Evolutionary conservation across 1,140 invertebrate species (phyloP).

Genomic region (Cardiocondyla obscurior): DNA sequence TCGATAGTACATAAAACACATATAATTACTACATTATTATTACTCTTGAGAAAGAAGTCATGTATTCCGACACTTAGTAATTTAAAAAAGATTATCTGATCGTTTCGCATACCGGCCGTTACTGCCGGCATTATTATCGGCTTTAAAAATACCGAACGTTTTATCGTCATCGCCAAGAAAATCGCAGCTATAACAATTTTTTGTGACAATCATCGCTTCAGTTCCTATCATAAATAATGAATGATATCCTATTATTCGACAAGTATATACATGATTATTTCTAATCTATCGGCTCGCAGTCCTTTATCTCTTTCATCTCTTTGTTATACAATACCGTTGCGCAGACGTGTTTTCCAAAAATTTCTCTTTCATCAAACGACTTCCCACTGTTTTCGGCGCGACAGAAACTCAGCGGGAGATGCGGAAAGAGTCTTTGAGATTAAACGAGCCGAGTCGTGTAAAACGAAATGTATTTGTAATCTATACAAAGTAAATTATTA

Average conservation of each 20-base stretch:
- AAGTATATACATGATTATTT: neutral
- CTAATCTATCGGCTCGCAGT: neutral
- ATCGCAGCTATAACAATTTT: neutral
- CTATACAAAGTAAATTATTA: neutral
- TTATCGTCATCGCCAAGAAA: neutral
- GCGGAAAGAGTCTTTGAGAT: neutral
- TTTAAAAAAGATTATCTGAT: neutral
- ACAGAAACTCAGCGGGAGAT: neutral
- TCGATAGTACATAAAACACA: neutral
- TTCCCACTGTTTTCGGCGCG: neutral
- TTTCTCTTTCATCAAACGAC: neutral
- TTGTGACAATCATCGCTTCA: neutral
- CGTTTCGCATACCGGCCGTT: neutral
- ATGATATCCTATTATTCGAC: neutral
- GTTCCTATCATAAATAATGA: slow-evolving; percentile 12
- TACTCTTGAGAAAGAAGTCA: neutral
- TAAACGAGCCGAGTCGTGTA: neutral
- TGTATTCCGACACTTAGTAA: neutral
- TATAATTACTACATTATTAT: slow-evolving; percentile 19
- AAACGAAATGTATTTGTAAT: neutral
- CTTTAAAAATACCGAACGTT: neutral
- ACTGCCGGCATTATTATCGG: neutral
- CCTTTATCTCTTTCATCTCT: neutral
- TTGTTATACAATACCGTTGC: neutral
- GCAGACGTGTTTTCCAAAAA: neutral